Evolutionary conservation across 2,797 vertebrate species (phyloP).

Genomic region (Enoplosus armatus): DNA sequence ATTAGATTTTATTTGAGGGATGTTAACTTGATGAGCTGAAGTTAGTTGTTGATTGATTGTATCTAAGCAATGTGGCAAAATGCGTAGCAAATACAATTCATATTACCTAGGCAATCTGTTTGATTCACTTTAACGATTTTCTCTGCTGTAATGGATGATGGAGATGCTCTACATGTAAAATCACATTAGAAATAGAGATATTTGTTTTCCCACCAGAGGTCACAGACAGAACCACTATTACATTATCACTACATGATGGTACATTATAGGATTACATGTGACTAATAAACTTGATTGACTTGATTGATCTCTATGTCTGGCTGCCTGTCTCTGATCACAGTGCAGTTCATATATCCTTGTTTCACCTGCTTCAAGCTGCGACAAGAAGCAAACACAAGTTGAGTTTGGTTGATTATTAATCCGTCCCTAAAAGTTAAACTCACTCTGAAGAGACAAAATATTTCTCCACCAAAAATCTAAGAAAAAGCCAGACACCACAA

Average conservation of each 20-base stretch:
- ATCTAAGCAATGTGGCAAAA: constrained; percentile 18
- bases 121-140: constrained; percentile 21
- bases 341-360: neutral
- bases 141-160: neutral
- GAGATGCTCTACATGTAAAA: constrained; percentile 20
- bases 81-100: constrained; percentile 6
- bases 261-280: no score
- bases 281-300: no score
- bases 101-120: constrained; percentile 12
- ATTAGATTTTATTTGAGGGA: constrained; percentile 41
- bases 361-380: constrained; percentile 10
- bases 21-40: constrained; percentile 30
- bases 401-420: constrained; percentile 15
- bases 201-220: constrained; percentile 23
- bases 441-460: constrained; percentile 4
- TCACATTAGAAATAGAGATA: constrained; percentile 3
- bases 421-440: constrained; percentile 13
- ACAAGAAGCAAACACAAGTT: neutral
- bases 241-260: no score
- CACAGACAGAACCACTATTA: constrained; percentile 3
- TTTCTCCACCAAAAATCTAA: neutral
- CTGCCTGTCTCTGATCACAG: constrained; percentile 19
- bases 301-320: no score
- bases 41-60: constrained; percentile 28
- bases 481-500: neutral